phyloP scores from a whole-genome alignment of 2,888 invertebrate species.

The Dichetophora obliterata region DNA sequence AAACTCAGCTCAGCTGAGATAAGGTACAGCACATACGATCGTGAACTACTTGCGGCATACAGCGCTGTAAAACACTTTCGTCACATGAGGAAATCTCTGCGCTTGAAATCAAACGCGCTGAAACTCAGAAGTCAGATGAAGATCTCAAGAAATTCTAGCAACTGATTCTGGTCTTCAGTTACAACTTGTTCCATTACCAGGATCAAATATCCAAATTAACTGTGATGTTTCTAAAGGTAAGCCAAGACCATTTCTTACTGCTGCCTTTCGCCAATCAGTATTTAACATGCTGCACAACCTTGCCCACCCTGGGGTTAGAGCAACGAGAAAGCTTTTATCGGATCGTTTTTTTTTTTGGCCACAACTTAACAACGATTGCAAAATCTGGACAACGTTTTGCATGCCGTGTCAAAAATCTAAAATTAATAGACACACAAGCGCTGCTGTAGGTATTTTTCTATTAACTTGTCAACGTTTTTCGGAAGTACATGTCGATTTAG shows the following conservation, averaged over 20 bases:
- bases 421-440: no score
- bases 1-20: no score
- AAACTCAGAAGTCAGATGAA: neutral
- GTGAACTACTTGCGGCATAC: no score
- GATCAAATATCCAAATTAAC: neutral
- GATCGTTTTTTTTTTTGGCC: conserved; percentile 5
- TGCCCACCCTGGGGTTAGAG: neutral
- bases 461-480: no score
- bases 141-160: neutral
- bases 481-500: no score
- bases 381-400: neutral
- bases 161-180: neutral
- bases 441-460: no score
- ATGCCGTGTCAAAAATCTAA: neutral
- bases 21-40: no score
- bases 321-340: neutral
- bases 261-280: neutral
- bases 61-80: no score
- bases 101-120: neutral
- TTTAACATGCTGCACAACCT: neutral
- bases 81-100: neutral
- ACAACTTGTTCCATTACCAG: neutral
- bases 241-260: neutral
- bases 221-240: neutral
- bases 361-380: neutral